A percentile compares a stretch with the other conserved stretches of the same genome.
Conservation (phyloP, 1,140 invertebrate genomes). For the Drosophila watanabei region DNA sequence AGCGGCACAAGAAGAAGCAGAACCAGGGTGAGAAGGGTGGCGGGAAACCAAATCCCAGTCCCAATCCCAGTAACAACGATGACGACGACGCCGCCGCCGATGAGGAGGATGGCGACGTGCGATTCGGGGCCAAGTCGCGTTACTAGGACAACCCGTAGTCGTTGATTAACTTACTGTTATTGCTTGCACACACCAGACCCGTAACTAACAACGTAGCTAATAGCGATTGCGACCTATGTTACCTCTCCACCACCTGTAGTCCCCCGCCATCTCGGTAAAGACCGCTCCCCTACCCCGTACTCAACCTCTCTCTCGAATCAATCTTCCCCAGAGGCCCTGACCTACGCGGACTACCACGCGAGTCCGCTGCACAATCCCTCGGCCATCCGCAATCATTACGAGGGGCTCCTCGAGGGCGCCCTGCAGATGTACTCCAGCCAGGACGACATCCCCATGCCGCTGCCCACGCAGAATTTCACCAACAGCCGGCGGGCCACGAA, state of each 20-base stretch:
- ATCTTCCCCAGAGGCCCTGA: constrained; percentile 78
- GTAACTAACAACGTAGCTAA: constrained; percentile 48
- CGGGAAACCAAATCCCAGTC: constrained; percentile 17
- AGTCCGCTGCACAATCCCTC: constrained; percentile 83
- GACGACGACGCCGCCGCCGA: constrained; percentile 25
- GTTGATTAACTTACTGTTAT: constrained; percentile 56
- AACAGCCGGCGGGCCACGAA: constrained; percentile 76
- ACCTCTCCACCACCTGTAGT: constrained; percentile 32
- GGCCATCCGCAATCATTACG: constrained; percentile 81
- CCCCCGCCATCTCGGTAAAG: constrained; percentile 37
- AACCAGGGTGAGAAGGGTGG: constrained; percentile 77
- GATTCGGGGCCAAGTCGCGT: constrained; percentile 63
- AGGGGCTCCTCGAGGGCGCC: constrained; percentile 83
- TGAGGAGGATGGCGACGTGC: constrained; percentile 64
- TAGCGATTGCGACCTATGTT: constrained; percentile 19
- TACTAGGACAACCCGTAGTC: constrained; percentile 75
- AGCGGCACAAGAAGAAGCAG: constrained; percentile 88
- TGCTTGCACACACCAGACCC: constrained; percentile 60
- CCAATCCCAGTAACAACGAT: constrained; percentile 21
- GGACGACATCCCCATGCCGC: constrained; percentile 77
- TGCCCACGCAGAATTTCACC: constrained; percentile 77
- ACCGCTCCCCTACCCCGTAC: constrained; percentile 35
- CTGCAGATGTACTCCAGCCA: constrained; percentile 85
- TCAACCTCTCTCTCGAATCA: constrained; percentile 73
- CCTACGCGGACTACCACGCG: constrained; percentile 72